A percentile compares a stretch with the other conserved stretches of the same genome.
Evolutionary conservation across 2,113 vertebrate genomes (phyloP).

Genomic region (Percopsis transmontana): DNA sequence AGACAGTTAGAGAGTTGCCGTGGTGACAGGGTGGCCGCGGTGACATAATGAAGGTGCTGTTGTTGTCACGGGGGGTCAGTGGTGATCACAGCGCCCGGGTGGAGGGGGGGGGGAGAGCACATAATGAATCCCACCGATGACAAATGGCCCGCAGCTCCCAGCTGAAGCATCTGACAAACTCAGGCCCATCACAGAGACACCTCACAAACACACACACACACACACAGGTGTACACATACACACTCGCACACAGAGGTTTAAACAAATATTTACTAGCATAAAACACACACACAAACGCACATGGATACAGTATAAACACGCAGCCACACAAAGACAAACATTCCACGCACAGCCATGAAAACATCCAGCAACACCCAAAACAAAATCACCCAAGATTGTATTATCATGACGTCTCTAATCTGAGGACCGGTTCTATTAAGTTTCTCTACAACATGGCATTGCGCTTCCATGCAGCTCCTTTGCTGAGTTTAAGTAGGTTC

Average conservation of each 20-base stretch:
- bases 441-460: not conserved
- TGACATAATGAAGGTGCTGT: constrained; percentile 99
- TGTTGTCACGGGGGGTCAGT: constrained; percentile 97
- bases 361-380: too few species aligned
- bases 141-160: constrained; percentile 93
- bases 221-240: constrained; percentile 8
- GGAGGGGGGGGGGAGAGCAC: constrained; percentile 87
- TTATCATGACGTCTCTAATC: too few species aligned
- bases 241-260: constrained; percentile 1
- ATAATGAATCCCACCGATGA: constrained; percentile 99
- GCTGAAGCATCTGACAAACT: constrained; percentile 97
- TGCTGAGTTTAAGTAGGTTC: constrained; percentile 4
- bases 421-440: too few species aligned
- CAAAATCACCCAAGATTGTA: too few species aligned
- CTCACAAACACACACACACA: constrained; percentile 20
- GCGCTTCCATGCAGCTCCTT: not conserved
- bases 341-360: not conserved
- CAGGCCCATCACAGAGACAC: constrained; percentile 81
- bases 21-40: constrained; percentile 87
- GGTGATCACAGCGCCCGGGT: constrained; percentile 94
- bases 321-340: constrained; percentile 15
- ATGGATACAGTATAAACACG: not conserved
- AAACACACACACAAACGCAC: not conserved
- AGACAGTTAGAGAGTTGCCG: constrained; percentile 76
- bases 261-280: not conserved